phyloP scores from a whole-genome alignment of 2,888 invertebrate species.

The Xanthorhoe spadicearia region DNA sequence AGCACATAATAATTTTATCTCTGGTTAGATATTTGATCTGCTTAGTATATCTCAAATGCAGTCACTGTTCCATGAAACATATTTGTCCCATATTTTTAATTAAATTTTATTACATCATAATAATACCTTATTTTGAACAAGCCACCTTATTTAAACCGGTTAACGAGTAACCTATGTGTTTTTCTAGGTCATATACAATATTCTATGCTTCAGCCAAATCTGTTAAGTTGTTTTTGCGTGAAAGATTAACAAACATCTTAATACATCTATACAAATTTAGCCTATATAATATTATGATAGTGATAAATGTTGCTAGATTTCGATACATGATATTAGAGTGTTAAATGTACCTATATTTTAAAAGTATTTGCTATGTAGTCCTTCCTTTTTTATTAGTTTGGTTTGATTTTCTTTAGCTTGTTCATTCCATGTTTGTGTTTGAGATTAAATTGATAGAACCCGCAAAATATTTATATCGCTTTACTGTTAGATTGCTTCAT shows the following conservation, averaged over 20 bases:
- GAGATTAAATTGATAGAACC: not conserved
- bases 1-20: constrained; percentile 17
- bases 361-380: not conserved
- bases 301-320: too few species aligned
- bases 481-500: constrained; percentile 15
- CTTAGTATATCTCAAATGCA: constrained; percentile 4
- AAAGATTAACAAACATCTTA: too few species aligned
- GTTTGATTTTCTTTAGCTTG: not conserved
- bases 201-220: too few species aligned
- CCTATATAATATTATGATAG: too few species aligned
- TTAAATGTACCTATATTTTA: not conserved
- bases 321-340: too few species aligned
- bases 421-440: not conserved
- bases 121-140: not conserved
- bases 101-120: too few species aligned
- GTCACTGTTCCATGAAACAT: not conserved
- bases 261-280: too few species aligned
- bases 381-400: not conserved
- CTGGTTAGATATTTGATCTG: constrained; percentile 6
- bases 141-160: too few species aligned
- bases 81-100: too few species aligned
- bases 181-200: too few species aligned
- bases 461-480: constrained; percentile 3
- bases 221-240: too few species aligned
- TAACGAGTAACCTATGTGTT: too few species aligned